Conservation (phyloP, 1,140 invertebrate genomes). For the Triops longicaudatus region DNA sequence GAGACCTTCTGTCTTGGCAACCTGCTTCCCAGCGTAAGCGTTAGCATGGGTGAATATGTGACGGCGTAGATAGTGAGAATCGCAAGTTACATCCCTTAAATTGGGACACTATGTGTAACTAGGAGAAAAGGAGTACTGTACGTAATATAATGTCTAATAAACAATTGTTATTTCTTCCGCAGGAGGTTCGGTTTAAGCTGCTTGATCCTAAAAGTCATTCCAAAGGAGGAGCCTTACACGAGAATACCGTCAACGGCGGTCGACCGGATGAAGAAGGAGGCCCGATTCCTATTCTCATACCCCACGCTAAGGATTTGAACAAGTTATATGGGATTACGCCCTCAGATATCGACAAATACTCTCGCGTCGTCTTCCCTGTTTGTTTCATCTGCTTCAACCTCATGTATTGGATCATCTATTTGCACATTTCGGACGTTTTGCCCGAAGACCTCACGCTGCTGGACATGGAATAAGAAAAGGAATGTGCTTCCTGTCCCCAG, state of each 20-base stretch:
- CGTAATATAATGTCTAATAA: neutral
- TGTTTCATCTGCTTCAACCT: conserved; percentile 48
- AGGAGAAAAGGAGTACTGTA: neutral
- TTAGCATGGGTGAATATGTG: too few species aligned
- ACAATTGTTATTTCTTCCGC: neutral
- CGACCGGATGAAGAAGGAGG: conserved; percentile 18
- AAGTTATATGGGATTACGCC: conserved; percentile 42
- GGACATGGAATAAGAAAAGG: conserved; percentile 19
- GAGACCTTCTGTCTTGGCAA: too few species aligned
- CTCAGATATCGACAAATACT: conserved; percentile 47
- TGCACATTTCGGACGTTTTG: conserved; percentile 44
- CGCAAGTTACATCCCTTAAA: too few species aligned
- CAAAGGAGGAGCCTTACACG: conserved; percentile 37
- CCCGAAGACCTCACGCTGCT: conserved; percentile 37
- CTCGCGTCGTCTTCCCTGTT: conserved; percentile 46
- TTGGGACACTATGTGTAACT: too few species aligned
- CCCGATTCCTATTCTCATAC: neutral
- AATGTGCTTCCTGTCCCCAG: neutral
- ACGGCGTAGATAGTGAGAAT: too few species aligned
- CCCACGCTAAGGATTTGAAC: conserved; percentile 34
- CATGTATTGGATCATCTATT: conserved; percentile 50
- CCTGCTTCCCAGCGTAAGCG: too few species aligned
- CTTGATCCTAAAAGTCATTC: conserved; percentile 37
- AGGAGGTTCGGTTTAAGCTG: conserved; percentile 35
- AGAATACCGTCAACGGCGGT: conserved; percentile 35